These are phyloP conservation scores for Automeris io DNA, from an alignment of 2,888 invertebrate species.

Conservation along the genomic window DNA sequence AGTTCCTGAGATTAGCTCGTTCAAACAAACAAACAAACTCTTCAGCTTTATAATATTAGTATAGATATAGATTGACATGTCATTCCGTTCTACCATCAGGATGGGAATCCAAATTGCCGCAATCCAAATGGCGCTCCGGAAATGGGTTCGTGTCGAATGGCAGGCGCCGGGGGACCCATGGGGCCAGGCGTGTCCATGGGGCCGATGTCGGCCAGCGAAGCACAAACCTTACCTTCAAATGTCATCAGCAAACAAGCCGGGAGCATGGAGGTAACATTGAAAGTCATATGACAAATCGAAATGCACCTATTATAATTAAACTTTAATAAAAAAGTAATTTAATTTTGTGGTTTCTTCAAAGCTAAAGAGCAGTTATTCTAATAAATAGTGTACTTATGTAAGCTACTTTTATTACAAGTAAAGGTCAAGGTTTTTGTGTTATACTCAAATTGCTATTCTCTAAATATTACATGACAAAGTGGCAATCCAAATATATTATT, in stretches of 20 bases:
- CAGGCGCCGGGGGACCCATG: conserved; percentile 56
- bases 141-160: conserved; percentile 69
- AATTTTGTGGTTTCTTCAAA: no score
- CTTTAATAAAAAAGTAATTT: neutral
- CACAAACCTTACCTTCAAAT: conserved; percentile 86
- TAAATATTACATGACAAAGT: no score
- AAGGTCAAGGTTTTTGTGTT: no score
- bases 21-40: no score
- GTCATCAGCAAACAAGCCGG: conserved; percentile 86
- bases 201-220: conserved; percentile 75
- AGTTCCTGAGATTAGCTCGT: no score
- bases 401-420: no score
- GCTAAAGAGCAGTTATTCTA: no score
- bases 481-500: no score
- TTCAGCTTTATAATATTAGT: no score
- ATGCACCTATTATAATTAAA: neutral
- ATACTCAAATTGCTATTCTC: no score
- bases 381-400: no score
- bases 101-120: conserved; percentile 64
- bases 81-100: conserved; percentile 32
- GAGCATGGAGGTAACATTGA: conserved; percentile 83
- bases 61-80: no score
- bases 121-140: conserved; percentile 64
- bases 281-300: neutral
- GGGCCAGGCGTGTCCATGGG: conserved; percentile 67